phyloP scores from a whole-genome alignment of 2,888 invertebrate species.

The Autographa pulchrina region DNA sequence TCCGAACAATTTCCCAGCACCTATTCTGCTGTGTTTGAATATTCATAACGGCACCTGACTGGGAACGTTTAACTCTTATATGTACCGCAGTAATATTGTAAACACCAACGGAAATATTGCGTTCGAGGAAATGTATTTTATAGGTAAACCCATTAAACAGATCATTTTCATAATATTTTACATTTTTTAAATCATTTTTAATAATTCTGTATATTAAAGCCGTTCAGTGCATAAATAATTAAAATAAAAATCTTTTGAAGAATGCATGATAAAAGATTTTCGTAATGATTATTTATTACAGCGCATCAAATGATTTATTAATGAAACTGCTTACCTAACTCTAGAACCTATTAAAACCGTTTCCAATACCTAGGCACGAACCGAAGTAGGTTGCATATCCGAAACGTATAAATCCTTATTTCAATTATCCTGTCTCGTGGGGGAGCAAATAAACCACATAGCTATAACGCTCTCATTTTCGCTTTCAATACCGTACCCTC shows the following conservation, averaged over 20 bases:
- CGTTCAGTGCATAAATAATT: background rate
- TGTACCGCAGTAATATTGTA: constrained; percentile 47
- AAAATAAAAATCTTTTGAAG: background rate
- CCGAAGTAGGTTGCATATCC: constrained; percentile 76
- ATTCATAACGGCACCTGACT: constrained; percentile 70
- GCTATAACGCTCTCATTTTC: constrained; percentile 77
- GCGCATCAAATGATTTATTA: background rate
- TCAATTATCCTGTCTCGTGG: constrained; percentile 84
- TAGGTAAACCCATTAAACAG: constrained; percentile 1
- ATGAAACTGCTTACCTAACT: constrained; percentile 5
- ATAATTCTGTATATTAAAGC: background rate
- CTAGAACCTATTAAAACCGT: constrained; percentile 48
- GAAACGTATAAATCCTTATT: constrained; percentile 85
- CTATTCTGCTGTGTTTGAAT: constrained; percentile 65
- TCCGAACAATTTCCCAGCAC: constrained; percentile 64
- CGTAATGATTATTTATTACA: background rate
- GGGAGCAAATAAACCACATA: constrained; percentile 81
- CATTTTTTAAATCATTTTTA: background rate
- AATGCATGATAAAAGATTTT: background rate
- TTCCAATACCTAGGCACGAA: constrained; percentile 49
- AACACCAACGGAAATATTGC: constrained; percentile 33
- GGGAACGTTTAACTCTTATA: constrained; percentile 63
- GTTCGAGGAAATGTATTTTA: constrained; percentile 24
- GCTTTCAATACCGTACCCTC: constrained; percentile 73
- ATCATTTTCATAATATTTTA: background rate